Evolutionary conservation across 2,888 invertebrate species (phyloP).

Genomic region (Oxyteleia sp.): DNA sequence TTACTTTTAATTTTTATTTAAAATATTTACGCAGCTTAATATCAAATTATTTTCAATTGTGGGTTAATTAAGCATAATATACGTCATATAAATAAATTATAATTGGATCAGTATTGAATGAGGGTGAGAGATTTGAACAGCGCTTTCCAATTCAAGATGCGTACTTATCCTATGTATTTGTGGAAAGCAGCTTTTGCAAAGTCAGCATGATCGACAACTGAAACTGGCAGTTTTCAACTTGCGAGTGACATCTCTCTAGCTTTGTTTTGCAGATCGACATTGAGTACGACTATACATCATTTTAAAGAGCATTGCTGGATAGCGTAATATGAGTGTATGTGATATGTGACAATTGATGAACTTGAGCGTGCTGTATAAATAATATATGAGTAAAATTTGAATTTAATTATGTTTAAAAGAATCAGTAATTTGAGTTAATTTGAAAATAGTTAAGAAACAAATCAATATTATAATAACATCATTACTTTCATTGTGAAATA

Average conservation of each 20-base stretch:
- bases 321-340: conserved; percentile 57
- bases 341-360: conserved; percentile 70
- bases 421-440: background rate
- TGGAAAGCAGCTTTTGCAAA: conserved; percentile 70
- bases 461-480: no score
- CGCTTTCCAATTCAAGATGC: conserved; percentile 69
- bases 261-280: conserved; percentile 72
- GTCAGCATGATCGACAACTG: conserved; percentile 73
- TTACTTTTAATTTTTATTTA: no score
- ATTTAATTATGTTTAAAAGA: conserved; percentile 44
- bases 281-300: conserved; percentile 71
- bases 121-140: conserved; percentile 63
- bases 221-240: conserved; percentile 73
- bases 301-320: conserved; percentile 67
- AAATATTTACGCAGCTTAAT: background rate
- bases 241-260: conserved; percentile 69
- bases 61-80: conserved; percentile 60
- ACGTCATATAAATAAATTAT: conserved; percentile 69
- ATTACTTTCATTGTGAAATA: no score
- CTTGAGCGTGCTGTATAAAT: conserved; percentile 53
- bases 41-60: conserved; percentile 22
- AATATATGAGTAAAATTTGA: conserved; percentile 54
- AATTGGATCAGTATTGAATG: conserved; percentile 64
- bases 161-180: conserved; percentile 68
- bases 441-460: background rate